These are phyloP conservation scores for Lonchura striata DNA, from an alignment of 2,113 vertebrate genomes.

Conservation along the genomic window DNA sequence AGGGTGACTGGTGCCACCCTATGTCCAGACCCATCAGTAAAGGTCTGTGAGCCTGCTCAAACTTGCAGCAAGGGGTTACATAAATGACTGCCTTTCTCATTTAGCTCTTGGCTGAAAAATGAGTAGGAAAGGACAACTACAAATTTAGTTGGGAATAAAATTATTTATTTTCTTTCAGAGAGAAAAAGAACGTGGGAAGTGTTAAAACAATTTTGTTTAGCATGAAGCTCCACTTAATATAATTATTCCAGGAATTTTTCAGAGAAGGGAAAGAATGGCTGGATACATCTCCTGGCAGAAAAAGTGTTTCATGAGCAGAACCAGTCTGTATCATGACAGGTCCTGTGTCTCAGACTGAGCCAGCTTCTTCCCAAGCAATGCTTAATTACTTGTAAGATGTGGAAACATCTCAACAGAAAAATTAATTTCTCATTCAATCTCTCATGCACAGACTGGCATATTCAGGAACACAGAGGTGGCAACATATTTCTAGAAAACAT, in stretches of 20 bases:
- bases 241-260: background rate
- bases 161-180: background rate
- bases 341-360: background rate
- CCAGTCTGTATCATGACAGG: background rate
- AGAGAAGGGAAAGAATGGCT: background rate
- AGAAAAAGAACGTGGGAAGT: background rate
- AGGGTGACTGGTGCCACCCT: background rate
- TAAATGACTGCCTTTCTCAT: background rate
- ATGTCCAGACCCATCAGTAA: background rate
- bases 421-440: background rate
- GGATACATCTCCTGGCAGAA: background rate
- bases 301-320: background rate
- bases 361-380: background rate
- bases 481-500: background rate
- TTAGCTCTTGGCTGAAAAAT: background rate
- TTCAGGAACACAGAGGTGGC: background rate
- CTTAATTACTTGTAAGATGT: background rate
- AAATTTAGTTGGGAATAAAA: background rate
- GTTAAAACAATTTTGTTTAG: constrained; percentile 3
- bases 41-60: background rate
- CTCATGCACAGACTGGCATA: background rate
- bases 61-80: background rate
- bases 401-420: background rate
- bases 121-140: background rate
- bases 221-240: background rate